phyloP scores from a whole-genome alignment of 2,797 vertebrate genomes.

The Anableps anableps region DNA sequence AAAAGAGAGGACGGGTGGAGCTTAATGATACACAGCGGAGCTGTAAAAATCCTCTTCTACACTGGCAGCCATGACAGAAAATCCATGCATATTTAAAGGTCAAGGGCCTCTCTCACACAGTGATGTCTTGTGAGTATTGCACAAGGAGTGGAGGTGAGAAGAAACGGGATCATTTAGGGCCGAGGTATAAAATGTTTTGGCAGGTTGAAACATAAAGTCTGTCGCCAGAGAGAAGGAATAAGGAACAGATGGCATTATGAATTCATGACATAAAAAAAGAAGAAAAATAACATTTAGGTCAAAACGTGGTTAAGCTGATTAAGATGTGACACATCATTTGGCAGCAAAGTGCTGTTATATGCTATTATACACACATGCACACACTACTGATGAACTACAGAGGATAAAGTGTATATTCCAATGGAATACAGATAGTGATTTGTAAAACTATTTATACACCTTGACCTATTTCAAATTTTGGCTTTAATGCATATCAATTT shows the following conservation, averaged over 20 bases:
- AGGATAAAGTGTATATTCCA: slow-evolving; percentile 14
- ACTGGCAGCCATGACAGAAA: slow-evolving; percentile 55
- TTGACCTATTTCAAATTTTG: background rate
- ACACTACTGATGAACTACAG: slow-evolving; percentile 29
- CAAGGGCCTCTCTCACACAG: slow-evolving; percentile 52
- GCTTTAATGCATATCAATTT: background rate
- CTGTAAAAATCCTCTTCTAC: slow-evolving; percentile 51
- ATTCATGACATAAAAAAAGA: slow-evolving; percentile 39
- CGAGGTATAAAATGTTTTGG: slow-evolving; percentile 23
- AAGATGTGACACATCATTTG: slow-evolving; percentile 44
- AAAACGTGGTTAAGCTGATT: slow-evolving; percentile 51
- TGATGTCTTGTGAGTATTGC: slow-evolving; percentile 40
- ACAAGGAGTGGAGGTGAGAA: slow-evolving; percentile 5
- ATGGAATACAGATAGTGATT: background rate
- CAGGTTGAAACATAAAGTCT: slow-evolving; percentile 19
- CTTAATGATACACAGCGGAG: slow-evolving; percentile 56
- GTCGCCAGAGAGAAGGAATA: slow-evolving; percentile 24
- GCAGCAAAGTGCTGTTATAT: slow-evolving; percentile 38
- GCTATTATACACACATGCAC: slow-evolving; percentile 11
- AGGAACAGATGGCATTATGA: slow-evolving; percentile 53
- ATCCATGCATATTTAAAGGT: slow-evolving; percentile 71
- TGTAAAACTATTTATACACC: background rate
- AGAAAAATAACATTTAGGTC: slow-evolving; percentile 45
- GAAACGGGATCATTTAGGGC: slow-evolving; percentile 15
- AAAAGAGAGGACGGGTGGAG: slow-evolving; percentile 14